Evolutionary conservation across 2,888 invertebrate species (phyloP).

Genomic region (Phaonia tiefii): DNA sequence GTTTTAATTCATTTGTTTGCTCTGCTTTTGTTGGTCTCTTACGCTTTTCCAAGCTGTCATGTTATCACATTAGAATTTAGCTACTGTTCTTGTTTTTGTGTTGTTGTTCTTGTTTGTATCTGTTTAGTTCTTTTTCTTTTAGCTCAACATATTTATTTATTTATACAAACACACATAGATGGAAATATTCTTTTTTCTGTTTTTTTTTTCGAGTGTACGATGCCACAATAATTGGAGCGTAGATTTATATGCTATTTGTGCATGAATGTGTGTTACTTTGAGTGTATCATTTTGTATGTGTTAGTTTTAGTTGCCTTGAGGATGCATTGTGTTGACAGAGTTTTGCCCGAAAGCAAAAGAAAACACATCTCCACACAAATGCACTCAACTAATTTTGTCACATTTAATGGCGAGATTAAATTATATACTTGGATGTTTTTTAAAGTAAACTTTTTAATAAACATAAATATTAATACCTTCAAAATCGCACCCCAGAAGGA

Average conservation of each 20-base stretch:
- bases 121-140: slow-evolving; percentile 31
- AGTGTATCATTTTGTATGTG: neutral
- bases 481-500: too few species aligned
- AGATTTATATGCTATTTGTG: slow-evolving; percentile 58
- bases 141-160: slow-evolving; percentile 35
- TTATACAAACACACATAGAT: too few species aligned
- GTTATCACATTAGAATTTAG: slow-evolving; percentile 68
- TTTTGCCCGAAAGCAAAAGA: slow-evolving; percentile 39
- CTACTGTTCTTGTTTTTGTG: slow-evolving; percentile 49
- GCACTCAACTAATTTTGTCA: slow-evolving; percentile 6
- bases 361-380: neutral
- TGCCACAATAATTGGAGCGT: slow-evolving; percentile 67
- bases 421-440: slow-evolving; percentile 4
- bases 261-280: slow-evolving; percentile 34
- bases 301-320: slow-evolving; percentile 38
- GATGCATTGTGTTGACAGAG: slow-evolving; percentile 55
- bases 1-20: slow-evolving; percentile 58
- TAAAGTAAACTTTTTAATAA: neutral
- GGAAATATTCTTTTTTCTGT: neutral
- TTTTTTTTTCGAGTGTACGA: slow-evolving; percentile 56
- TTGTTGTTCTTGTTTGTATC: slow-evolving; percentile 26
- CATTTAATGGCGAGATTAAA: slow-evolving; percentile 12
- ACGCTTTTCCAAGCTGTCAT: slow-evolving; percentile 67
- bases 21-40: slow-evolving; percentile 39
- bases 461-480: too few species aligned